Percentiles rank a stretch among this genome's conserved stretches.
phyloP scores from a whole-genome alignment of 2,797 vertebrate genomes.

The Ctenosaura bakeri region DNA sequence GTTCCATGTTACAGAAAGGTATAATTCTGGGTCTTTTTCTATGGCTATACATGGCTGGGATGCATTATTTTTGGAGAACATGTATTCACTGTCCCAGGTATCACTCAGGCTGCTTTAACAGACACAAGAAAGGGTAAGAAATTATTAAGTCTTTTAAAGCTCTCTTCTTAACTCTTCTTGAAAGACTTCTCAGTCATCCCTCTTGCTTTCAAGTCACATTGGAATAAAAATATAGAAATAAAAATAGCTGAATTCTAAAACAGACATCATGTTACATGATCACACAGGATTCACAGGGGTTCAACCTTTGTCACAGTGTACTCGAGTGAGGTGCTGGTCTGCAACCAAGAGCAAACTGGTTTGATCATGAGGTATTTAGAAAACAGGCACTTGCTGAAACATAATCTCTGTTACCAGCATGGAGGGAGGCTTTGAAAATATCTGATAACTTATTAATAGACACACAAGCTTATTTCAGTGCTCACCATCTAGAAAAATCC shows the following conservation, averaged over 20 bases:
- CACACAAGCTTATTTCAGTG: neutral
- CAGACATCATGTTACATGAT: neutral
- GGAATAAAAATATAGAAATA: too few relatives aligned
- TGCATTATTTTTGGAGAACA: neutral
- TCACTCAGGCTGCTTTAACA: neutral
- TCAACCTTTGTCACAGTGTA: neutral
- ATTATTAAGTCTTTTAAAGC: neutral
- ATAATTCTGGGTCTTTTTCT: neutral
- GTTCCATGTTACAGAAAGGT: neutral
- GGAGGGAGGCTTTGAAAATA: neutral
- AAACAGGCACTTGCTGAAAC: neutral
- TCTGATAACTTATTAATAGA: neutral
- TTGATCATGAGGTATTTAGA: neutral
- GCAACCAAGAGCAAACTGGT: too few relatives aligned
- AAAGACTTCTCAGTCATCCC: neutral
- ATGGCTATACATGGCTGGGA: neutral
- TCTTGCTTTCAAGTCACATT: neutral
- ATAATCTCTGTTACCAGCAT: neutral
- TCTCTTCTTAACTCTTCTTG: neutral
- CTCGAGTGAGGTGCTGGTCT: neutral
- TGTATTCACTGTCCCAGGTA: neutral
- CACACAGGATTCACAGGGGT: neutral
- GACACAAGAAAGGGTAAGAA: neutral
- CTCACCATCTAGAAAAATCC: constrained; percentile 2
- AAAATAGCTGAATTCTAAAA: neutral